Percentiles rank a stretch among this genome's conserved stretches.
Conservation (phyloP, 2,888 invertebrate genomes). For the Branchellion lobata region DNA sequence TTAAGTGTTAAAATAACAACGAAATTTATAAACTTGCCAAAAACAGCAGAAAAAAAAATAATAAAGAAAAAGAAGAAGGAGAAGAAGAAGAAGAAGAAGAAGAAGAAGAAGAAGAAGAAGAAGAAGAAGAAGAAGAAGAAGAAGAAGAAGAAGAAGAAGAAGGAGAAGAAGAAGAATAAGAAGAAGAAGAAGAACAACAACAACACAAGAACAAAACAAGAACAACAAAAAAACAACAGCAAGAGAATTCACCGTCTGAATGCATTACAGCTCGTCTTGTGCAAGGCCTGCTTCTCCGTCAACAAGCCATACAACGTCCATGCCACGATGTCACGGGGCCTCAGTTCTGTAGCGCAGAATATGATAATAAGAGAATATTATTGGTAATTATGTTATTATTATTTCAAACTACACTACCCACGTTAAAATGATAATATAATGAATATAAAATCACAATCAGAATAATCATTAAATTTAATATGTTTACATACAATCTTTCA, state of each 20-base stretch:
- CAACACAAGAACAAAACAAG: no score
- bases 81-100: not conserved
- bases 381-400: not conserved
- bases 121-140: not conserved
- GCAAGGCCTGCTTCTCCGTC: constrained; percentile 28
- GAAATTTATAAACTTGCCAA: no score
- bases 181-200: no score
- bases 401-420: no score
- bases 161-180: no score
- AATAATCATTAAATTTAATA: no score
- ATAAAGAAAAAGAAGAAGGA: not conserved
- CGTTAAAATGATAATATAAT: no score
- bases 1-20: no score
- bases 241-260: constrained; percentile 32
- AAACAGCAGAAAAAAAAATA: not conserved
- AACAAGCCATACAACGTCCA: constrained; percentile 75
- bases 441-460: no score
- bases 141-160: no score
- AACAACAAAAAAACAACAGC: no score
- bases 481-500: no score
- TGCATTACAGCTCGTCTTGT: not conserved
- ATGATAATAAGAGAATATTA: constrained; percentile 15
- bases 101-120: not conserved
- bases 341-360: constrained; percentile 16
- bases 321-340: constrained; percentile 67